These are phyloP conservation scores for Pantala flavescens DNA, from an alignment of 1,140 invertebrate genomes.

Conservation along the genomic window DNA sequence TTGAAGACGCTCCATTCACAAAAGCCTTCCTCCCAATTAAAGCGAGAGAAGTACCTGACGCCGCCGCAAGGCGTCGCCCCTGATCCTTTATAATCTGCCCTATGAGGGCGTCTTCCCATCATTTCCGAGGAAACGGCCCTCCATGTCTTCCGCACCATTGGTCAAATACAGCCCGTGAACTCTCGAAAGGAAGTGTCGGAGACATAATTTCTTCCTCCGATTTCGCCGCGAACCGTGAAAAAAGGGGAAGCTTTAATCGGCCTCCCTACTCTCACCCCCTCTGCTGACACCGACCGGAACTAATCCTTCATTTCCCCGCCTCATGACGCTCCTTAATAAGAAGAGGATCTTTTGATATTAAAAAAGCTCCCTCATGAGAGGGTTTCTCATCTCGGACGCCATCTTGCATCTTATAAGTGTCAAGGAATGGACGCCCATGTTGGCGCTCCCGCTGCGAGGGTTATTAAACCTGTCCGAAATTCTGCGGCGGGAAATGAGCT, in stretches of 20 bases:
- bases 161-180: not conserved
- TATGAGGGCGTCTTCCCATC: not conserved
- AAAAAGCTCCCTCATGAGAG: not conserved
- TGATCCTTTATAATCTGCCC: not conserved
- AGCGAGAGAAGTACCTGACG: not conserved
- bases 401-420: not conserved
- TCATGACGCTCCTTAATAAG: not conserved
- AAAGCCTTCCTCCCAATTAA: not conserved
- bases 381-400: not conserved
- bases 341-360: not conserved
- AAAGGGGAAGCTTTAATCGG: not conserved
- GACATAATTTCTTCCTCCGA: constrained; percentile 6
- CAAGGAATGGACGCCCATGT: not conserved
- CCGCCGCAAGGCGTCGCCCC: not conserved
- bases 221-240: not conserved
- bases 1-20: not conserved
- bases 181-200: not conserved
- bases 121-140: not conserved
- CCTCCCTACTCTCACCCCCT: not conserved
- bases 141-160: not conserved
- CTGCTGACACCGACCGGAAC: not conserved
- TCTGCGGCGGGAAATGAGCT: not conserved
- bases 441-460: not conserved
- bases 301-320: not conserved
- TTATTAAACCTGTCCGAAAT: not conserved